Evolutionary conservation across 2,797 vertebrate genomes (phyloP).

Genomic region (Lacerta agilis): DNA sequence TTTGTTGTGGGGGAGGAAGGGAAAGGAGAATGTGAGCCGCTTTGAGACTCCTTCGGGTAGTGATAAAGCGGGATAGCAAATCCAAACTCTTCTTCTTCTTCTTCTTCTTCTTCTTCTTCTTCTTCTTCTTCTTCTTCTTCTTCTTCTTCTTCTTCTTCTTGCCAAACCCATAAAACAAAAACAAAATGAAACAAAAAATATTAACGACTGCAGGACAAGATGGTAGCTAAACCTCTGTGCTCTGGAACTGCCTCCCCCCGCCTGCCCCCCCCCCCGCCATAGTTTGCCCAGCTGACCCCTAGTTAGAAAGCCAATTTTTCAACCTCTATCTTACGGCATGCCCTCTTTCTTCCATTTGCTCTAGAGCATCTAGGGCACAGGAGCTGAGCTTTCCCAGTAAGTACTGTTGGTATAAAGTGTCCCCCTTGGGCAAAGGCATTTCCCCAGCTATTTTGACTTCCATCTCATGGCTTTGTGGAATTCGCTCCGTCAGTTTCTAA

Average conservation of each 20-base stretch:
- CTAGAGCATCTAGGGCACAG: neutral
- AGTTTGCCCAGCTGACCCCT: neutral
- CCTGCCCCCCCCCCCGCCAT: too few species aligned
- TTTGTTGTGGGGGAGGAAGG: too few species aligned
- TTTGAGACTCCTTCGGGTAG: too few species aligned
- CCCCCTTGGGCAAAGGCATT: neutral
- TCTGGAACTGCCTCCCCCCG: too few species aligned
- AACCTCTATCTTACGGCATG: neutral
- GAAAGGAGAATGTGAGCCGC: too few species aligned
- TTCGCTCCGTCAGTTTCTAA: neutral
- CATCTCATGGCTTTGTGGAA: slow-evolving; percentile 13
- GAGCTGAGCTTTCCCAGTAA: neutral
- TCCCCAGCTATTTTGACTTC: neutral
- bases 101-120: too few species aligned
- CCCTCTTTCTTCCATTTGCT: neutral
- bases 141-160: too few species aligned
- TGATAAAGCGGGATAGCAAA: too few species aligned
- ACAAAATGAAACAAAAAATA: neutral
- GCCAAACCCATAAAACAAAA: neutral
- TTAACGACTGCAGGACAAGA: neutral
- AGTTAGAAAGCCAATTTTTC: neutral
- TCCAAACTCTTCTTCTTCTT: too few species aligned
- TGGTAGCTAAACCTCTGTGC: neutral
- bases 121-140: too few species aligned
- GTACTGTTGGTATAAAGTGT: neutral